These are phyloP conservation scores for Lamellibrachia columna DNA, from an alignment of 2,888 invertebrate species.

Conservation along the genomic window DNA sequence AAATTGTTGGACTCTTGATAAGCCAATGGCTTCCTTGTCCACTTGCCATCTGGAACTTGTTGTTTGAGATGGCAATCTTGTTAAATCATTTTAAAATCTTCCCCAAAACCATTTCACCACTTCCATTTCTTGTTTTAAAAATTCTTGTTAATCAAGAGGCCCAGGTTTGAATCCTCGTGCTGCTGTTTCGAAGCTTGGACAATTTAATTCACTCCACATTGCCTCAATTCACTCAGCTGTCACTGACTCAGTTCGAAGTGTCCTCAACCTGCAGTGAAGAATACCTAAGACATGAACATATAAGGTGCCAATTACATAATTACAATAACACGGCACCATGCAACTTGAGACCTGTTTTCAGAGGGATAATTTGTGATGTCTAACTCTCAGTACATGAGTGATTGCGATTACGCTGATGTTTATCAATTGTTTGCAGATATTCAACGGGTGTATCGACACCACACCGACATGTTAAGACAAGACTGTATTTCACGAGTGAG, in stretches of 20 bases:
- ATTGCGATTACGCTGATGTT: neutral
- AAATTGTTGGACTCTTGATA: too few relatives aligned
- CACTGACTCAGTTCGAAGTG: too few relatives aligned
- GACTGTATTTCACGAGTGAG: slow-evolving; percentile 99
- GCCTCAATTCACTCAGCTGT: too few relatives aligned
- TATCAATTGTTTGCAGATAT: slow-evolving; percentile 73
- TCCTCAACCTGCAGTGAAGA: too few relatives aligned
- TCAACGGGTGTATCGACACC: slow-evolving; percentile 98
- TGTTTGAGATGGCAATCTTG: too few relatives aligned
- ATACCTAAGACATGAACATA: too few relatives aligned
- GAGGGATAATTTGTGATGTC: neutral
- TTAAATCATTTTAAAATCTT: too few relatives aligned
- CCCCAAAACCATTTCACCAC: neutral
- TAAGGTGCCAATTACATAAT: too few relatives aligned
- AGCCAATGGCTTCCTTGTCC: too few relatives aligned
- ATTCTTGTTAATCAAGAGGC: neutral
- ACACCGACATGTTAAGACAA: slow-evolving; percentile 94
- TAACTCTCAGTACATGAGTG: neutral
- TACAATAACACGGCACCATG: neutral
- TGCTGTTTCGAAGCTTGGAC: too few relatives aligned
- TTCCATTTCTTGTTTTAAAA: neutral
- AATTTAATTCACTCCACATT: too few relatives aligned
- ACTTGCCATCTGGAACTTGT: too few relatives aligned
- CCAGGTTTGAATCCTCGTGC: neutral
- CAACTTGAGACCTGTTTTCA: neutral